These are phyloP conservation scores for Betta splendens DNA, from an alignment of 2,797 vertebrate genomes.

Conservation along the genomic window DNA sequence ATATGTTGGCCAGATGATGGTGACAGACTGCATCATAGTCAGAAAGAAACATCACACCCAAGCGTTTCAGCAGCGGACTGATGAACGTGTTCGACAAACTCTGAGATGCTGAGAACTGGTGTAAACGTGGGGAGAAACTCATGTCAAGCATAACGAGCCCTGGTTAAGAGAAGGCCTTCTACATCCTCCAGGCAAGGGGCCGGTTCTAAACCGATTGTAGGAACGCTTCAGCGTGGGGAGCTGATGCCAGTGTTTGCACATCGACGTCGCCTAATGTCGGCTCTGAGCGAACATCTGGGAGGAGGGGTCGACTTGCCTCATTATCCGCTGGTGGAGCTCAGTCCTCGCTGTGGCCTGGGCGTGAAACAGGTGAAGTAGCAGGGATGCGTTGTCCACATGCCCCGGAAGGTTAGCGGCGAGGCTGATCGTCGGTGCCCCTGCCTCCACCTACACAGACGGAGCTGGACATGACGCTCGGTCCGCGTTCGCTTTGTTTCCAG, in stretches of 20 bases:
- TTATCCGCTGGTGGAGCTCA: constrained; percentile 38
- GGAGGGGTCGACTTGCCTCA: constrained; percentile 57
- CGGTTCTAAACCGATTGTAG: too few relatives aligned
- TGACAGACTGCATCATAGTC: background rate
- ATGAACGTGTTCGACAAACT: background rate
- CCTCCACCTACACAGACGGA: constrained; percentile 36
- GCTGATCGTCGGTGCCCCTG: background rate
- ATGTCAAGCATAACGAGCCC: background rate
- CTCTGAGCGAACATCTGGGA: too few relatives aligned
- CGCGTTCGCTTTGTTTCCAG: constrained; percentile 53
- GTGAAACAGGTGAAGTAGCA: background rate
- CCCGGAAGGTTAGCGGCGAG: too few relatives aligned
- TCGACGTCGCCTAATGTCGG: too few relatives aligned
- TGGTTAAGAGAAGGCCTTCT: background rate
- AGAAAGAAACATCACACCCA: background rate
- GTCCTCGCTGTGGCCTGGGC: constrained; percentile 10
- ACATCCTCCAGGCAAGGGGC: too few relatives aligned
- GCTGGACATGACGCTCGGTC: constrained; percentile 27
- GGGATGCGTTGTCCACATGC: background rate
- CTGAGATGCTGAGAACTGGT: background rate
- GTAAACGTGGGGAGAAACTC: background rate
- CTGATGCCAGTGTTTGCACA: too few relatives aligned
- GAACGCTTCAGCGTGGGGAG: too few relatives aligned
- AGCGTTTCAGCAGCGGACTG: background rate
- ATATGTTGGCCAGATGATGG: background rate